A percentile compares a stretch with the other conserved stretches of the same genome.
phyloP scores from a whole-genome alignment of 1,140 invertebrate species.

The Adelges cooleyi region DNA sequence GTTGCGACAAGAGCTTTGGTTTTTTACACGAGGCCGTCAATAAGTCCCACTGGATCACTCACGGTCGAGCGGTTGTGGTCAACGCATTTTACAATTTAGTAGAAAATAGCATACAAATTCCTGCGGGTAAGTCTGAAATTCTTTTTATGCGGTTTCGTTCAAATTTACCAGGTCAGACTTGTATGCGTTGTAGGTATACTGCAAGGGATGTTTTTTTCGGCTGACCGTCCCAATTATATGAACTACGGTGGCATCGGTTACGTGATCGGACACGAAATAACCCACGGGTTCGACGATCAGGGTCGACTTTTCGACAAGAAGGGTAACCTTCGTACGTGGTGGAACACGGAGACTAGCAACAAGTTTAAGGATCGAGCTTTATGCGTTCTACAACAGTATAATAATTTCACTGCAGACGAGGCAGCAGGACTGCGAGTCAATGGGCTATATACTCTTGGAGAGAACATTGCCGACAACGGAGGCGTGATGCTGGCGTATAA shows the following conservation, averaged over 20 bases:
- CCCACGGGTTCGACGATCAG: slow-evolving; percentile 61
- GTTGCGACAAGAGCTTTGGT: neutral
- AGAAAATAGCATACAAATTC: slow-evolving; percentile 40
- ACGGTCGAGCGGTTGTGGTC: slow-evolving; percentile 42
- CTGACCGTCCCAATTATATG: slow-evolving; percentile 54
- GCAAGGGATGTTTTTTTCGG: slow-evolving; percentile 45
- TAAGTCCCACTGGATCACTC: slow-evolving; percentile 44
- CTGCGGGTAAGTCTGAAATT: neutral
- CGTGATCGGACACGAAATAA: slow-evolving; percentile 85
- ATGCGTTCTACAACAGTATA: slow-evolving; percentile 82
- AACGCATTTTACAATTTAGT: slow-evolving; percentile 44
- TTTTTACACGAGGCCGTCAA: slow-evolving; percentile 37
- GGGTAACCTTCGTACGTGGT: slow-evolving; percentile 77
- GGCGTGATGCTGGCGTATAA: slow-evolving; percentile 51
- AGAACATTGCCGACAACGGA: slow-evolving; percentile 59
- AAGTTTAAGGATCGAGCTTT: slow-evolving; percentile 63
- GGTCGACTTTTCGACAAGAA: slow-evolving; percentile 81
- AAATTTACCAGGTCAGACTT: too few relatives aligned
- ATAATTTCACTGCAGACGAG: slow-evolving; percentile 62
- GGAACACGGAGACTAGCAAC: slow-evolving; percentile 60
- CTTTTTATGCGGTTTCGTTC: too few relatives aligned
- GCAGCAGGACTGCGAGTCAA: slow-evolving; percentile 32
- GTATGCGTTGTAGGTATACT: neutral
- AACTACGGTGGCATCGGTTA: slow-evolving; percentile 75
- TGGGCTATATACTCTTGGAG: slow-evolving; percentile 40